Evolutionary conservation across 2,888 invertebrate species (phyloP), one percentile per base, ranked within the genome.

Genomic region (Epirrhoe tristata): DNA sequence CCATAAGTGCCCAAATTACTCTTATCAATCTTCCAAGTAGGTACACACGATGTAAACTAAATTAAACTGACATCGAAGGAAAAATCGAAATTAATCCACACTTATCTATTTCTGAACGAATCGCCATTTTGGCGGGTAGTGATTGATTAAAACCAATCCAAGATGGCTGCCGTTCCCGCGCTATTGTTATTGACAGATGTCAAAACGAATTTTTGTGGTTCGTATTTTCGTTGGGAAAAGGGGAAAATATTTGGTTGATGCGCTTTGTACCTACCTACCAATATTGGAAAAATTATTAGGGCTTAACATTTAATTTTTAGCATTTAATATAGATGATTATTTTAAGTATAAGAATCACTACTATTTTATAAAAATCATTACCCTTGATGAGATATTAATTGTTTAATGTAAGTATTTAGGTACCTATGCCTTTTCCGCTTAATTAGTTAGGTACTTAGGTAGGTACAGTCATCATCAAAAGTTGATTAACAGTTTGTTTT

Each of bases 121-220:
- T 57, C 53, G 51, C 53, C 64, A 48, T 57, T 67, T 62, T 31
- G 59, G 48, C 64, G 34, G 46, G 64, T 51, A 58, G 68, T 76
- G 74, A 76, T 76, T 72, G 75, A 76, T 76, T 71, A 74, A 71
- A 73, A 70, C 56, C 61, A 63, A 71, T 73, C 62, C 69, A 71
- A 73, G 70, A 72, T 74, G 71, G 74, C 72, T 64, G 64, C 70
- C 59, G 57, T 48, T 67, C 64, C 50, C 64, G 64, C 50, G 59
- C 48, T 64, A 58, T 68, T 67, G 69, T 70, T 70, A 70, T 68
- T 72, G 75, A 72, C 72, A 73, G 69, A 58, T 61, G 68, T 72
- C 70, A 73, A 67, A 68, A 70, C 43, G 56, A 50, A 43, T 61
- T 60, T 63, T 56, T 48, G 53, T 54, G 63, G 53, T 66, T 63